Conservation (phyloP, 2,888 invertebrate species). For the Strigamia maritima region DNA sequence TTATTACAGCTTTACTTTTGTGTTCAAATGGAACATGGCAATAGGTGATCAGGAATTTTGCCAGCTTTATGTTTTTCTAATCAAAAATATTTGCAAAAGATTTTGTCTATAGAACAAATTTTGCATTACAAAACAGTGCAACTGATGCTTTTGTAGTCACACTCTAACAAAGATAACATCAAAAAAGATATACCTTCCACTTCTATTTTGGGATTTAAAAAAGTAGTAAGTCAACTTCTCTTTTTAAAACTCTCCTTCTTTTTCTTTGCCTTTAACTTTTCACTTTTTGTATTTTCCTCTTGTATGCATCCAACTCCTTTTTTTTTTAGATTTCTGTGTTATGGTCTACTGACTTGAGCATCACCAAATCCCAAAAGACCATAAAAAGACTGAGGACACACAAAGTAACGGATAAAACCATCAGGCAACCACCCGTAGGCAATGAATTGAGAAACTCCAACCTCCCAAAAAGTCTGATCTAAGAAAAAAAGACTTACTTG, state of each 20-base stretch:
- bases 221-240: not conserved
- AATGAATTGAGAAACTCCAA: not conserved
- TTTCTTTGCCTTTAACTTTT: not conserved
- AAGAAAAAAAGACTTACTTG: not conserved
- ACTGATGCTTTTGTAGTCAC: too few relatives aligned
- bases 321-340: slow-evolving; percentile 5
- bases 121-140: too few relatives aligned
- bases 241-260: not conserved
- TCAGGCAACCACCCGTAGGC: slow-evolving; percentile 22
- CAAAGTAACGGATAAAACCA: slow-evolving; percentile 14
- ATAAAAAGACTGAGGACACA: slow-evolving; percentile 12
- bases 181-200: too few relatives aligned
- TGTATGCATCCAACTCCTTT: not conserved
- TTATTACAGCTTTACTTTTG: too few relatives aligned
- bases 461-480: not conserved
- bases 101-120: too few relatives aligned
- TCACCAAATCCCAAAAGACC: slow-evolving; percentile 1
- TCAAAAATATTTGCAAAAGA: too few relatives aligned
- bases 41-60: too few relatives aligned
- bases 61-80: too few relatives aligned
- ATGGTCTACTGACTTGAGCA: slow-evolving; percentile 21
- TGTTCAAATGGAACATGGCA: too few relatives aligned
- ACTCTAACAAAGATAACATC: too few relatives aligned
- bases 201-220: not conserved
- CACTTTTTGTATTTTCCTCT: slow-evolving; percentile 9